Percentiles rank a stretch among this genome's conserved stretches.
Evolutionary conservation across 1,140 invertebrate genomes (phyloP).

Genomic region (Anoplolepis gracilipes): DNA sequence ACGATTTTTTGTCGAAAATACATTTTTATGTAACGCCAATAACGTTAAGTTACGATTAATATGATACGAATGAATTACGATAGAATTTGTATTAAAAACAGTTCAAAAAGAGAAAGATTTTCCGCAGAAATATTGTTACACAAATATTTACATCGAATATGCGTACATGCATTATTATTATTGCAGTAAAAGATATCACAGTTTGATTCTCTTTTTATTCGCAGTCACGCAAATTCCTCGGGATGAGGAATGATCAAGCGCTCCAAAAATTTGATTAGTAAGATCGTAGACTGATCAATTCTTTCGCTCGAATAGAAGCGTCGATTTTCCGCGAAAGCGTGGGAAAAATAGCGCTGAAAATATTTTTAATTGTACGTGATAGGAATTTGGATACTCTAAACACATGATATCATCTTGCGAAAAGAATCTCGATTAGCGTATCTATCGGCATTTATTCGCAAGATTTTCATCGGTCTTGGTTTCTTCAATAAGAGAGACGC

Average conservation of each 20-base stretch:
- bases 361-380: background rate
- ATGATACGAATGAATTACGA: too few species aligned
- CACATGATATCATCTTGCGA: background rate
- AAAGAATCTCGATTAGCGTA: conserved; percentile 3
- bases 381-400: background rate
- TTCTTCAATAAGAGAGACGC: background rate
- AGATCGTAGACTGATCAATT: background rate
- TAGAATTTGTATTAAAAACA: background rate
- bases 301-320: background rate
- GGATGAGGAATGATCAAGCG: background rate
- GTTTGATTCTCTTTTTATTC: background rate
- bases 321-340: conserved; percentile 30
- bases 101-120: background rate
- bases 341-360: background rate
- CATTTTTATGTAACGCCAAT: background rate
- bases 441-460: background rate
- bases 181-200: background rate
- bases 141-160: background rate
- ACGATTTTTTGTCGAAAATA: background rate
- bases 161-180: conserved; percentile 5
- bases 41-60: background rate
- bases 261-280: background rate
- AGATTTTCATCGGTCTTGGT: background rate
- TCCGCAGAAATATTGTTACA: too few species aligned
- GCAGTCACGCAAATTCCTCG: background rate